Conservation (phyloP, 92 coral and sea anemone species). For the Siderastrea siderea region DNA sequence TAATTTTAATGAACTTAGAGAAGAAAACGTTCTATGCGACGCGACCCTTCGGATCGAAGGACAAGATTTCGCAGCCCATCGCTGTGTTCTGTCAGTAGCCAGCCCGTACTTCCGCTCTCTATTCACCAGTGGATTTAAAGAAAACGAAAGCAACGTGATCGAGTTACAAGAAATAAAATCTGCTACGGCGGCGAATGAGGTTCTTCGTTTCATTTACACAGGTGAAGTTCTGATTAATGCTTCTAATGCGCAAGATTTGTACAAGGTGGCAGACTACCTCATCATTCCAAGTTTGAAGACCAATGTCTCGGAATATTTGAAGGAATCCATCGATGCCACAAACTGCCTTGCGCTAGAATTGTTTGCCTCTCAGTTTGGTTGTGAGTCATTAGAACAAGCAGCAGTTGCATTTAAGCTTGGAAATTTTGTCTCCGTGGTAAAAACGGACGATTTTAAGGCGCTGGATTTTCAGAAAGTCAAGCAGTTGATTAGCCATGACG, state of each 20-base stretch:
- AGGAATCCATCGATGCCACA: constrained; percentile 38
- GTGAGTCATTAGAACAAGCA: constrained; percentile 53
- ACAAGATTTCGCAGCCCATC: constrained; percentile 71
- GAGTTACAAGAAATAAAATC: constrained; percentile 57
- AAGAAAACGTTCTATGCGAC: constrained; percentile 65
- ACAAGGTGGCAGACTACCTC: constrained; percentile 69
- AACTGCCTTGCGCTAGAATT: constrained; percentile 68
- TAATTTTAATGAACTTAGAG: not conserved
- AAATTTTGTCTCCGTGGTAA: constrained; percentile 66
- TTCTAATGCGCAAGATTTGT: constrained; percentile 65
- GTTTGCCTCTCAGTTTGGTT: constrained; percentile 65
- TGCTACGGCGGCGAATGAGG: constrained; percentile 29
- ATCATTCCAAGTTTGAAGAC: constrained; percentile 67
- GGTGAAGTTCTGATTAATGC: constrained; percentile 68
- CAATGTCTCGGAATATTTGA: constrained; percentile 58
- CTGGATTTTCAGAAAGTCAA: constrained; percentile 56
- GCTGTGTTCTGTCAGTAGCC: constrained; percentile 72
- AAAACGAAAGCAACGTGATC: constrained; percentile 21
- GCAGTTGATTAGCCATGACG: constrained; percentile 58
- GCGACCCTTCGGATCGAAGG: constrained; percentile 73
- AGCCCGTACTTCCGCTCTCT: constrained; percentile 80
- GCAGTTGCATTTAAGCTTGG: constrained; percentile 48
- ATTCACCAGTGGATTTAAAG: constrained; percentile 59
- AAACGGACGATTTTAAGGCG: constrained; percentile 54
- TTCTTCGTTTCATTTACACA: constrained; percentile 76